Evolutionary conservation across 2,888 invertebrate genomes (phyloP), one percentile per base, ranked within the genome.

Genomic region (Pterobdella sp.): DNA sequence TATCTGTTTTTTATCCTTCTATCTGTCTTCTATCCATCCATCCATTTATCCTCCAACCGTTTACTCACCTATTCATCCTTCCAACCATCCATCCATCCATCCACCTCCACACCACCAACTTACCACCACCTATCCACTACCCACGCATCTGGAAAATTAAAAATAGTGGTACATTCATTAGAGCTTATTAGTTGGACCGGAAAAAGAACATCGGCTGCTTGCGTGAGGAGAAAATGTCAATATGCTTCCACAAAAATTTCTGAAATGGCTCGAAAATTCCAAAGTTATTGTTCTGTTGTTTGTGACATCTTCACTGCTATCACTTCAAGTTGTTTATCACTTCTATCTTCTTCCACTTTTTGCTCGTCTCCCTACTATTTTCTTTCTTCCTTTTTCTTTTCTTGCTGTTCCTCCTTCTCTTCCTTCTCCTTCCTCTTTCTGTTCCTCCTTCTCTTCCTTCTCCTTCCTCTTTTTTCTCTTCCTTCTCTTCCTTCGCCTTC

Each of bases 71-170:
- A 42, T 56, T 26, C 60, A 56, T 56, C 60, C 60, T 18, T 56
- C 60, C 60, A 56, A 26, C 60, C 60, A 14, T 56, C 60, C 60
- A 56, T 56, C 60, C 60, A 14, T 56, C 60, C 60, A 56, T 56
- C 49, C 60, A 14, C 18, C 42, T 18, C 7, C 18, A 7, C 42
- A 42, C 42, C 42, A 42, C 18, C 42, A 42, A 7, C 18, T 18
- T 18, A 14, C 18, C 42, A 42, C 18, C 42, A 42, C 42, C 18
- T 42, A 7, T 42, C 42, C 42, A 42, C 18, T 18, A 42, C 42
- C 18, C 42, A 7, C 18, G 10, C 42, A 42, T 42, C 42, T n/a
- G n/a, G n/a, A n/a, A n/a, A n/a, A n/a, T n/a, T n/a, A n/a, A n/a
- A n/a, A n/a, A n/a, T n/a, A n/a, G n/a, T n/a, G n/a, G n/a, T n/a